phyloP scores from a whole-genome alignment of 2,113 vertebrate species.

The Lasiurus borealis region DNA sequence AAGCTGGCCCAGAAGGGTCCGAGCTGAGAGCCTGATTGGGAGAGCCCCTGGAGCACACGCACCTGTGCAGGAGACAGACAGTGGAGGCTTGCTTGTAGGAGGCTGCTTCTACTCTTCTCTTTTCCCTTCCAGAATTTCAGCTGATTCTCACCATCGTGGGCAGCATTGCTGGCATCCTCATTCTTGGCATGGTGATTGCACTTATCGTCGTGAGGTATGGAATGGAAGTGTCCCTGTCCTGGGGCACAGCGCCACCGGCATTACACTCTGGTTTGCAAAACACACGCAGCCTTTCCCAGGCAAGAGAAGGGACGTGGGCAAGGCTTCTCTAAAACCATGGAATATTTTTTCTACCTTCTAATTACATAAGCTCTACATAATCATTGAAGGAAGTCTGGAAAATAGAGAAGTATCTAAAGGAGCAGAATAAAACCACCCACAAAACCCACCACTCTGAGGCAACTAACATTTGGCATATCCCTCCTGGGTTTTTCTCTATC shows the following conservation, averaged over 20 bases:
- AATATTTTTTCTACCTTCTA: not conserved
- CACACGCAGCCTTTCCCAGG: not conserved
- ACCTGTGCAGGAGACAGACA: not conserved
- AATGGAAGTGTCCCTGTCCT: not conserved
- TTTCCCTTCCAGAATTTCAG: conserved; percentile 79
- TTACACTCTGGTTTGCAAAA: not conserved
- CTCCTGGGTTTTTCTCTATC: not conserved
- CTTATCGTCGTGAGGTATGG: conserved; percentile 38
- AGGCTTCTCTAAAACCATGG: not conserved
- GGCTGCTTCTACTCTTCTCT: not conserved
- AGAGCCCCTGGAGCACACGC: fast-evolving
- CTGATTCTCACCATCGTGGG: conserved; percentile 86
- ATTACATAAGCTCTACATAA: not conserved
- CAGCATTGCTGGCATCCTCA: conserved; percentile 63
- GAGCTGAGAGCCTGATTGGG: not conserved
- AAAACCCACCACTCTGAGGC: not conserved
- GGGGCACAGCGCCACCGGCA: not conserved
- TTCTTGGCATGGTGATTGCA: conserved; percentile 66
- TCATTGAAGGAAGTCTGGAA: not conserved
- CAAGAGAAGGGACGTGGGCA: not conserved
- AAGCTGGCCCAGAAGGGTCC: not conserved
- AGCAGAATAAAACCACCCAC: not conserved
- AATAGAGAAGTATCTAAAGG: not conserved
- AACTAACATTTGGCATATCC: not conserved
- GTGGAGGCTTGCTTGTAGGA: not conserved